Evolutionary conservation across 2,797 vertebrate species (phyloP).

Genomic region (Urocyon cinereoargenteus): DNA sequence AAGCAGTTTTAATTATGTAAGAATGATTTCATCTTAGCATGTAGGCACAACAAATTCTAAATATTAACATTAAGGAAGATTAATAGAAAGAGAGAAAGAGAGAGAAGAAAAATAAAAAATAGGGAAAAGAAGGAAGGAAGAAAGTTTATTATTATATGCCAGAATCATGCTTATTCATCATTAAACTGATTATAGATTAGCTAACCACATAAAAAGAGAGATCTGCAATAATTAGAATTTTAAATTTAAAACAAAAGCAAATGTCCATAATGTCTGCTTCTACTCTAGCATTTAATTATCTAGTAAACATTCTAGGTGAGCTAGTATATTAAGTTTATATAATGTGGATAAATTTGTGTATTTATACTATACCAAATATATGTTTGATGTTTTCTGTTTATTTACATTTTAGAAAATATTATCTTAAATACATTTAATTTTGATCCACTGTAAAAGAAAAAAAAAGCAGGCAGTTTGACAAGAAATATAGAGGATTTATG

Average conservation of each 20-base stretch:
- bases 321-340: background rate
- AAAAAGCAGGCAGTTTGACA: background rate
- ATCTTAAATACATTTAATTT: background rate
- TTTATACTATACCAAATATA: background rate
- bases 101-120: background rate
- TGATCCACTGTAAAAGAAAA: background rate
- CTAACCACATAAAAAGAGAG: background rate
- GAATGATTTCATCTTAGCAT: background rate
- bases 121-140: background rate
- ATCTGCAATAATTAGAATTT: background rate
- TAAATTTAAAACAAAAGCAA: background rate
- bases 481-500: background rate
- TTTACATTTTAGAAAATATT: background rate
- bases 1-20: background rate
- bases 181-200: background rate
- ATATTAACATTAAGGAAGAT: background rate
- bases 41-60: background rate
- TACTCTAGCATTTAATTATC: background rate
- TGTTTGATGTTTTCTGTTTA: background rate
- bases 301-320: background rate
- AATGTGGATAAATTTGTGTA: background rate
- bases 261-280: background rate
- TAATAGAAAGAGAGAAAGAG: background rate
- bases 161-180: background rate
- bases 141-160: background rate